phyloP scores from a whole-genome alignment of 1,140 invertebrate genomes.

The Musca vetustissima region DNA sequence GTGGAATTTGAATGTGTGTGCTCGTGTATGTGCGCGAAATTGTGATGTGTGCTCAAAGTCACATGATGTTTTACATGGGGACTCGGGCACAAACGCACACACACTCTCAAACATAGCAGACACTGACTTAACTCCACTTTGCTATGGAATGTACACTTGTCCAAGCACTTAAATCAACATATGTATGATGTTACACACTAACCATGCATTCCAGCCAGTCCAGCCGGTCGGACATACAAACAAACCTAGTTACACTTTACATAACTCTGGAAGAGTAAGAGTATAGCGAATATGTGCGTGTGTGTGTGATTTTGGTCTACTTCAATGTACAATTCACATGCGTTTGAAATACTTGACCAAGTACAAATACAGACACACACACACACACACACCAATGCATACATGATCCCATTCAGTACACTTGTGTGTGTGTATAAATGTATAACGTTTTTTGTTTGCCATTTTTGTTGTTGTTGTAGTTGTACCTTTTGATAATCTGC shows the following conservation, averaged over 20 bases:
- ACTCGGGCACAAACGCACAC: no score
- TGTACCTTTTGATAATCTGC: background rate
- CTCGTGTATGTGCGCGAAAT: no score
- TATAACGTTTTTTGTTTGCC: background rate
- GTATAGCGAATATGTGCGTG: no score
- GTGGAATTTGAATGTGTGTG: no score
- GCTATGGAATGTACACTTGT: conserved; percentile 3
- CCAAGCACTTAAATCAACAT: conserved; percentile 23
- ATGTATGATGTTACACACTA: conserved; percentile 10
- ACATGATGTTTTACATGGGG: conserved; percentile 19
- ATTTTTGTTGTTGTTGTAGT: conserved; percentile 1
- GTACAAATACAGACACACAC: no score
- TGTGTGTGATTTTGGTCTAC: no score
- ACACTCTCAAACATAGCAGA: no score
- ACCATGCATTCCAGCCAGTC: background rate
- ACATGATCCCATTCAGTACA: background rate
- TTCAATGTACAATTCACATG: conserved; percentile 2
- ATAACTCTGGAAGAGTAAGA: no score
- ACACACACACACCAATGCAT: no score
- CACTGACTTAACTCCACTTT: no score
- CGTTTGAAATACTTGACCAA: conserved; percentile 4
- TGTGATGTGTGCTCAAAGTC: background rate
- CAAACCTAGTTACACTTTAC: no score
- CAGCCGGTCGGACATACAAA: background rate
- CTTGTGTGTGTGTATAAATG: background rate